Evolutionary conservation across 1,140 invertebrate species (phyloP).

Genomic region (Macrotrachela quadricornifera): DNA sequence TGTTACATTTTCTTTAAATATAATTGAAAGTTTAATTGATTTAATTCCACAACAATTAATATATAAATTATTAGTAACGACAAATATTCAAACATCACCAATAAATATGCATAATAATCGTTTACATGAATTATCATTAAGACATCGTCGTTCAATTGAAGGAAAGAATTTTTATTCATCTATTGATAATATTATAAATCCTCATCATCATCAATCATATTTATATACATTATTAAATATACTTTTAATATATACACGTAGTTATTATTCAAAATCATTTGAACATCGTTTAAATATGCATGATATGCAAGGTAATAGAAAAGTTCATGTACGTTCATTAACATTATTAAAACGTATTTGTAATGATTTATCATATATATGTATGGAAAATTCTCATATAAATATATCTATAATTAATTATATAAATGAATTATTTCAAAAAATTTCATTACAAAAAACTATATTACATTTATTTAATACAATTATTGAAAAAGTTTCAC

Average conservation of each 20-base stretch:
- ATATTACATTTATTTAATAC: constrained; percentile 2
- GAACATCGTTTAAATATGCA: not conserved
- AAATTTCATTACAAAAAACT: constrained; percentile 3
- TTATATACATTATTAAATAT: not conserved
- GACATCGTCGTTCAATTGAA: not conserved
- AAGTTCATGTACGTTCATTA: constrained; percentile 3
- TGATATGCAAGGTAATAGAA: not conserved
- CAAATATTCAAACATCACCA: too few relatives aligned
- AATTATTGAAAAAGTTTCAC: not conserved
- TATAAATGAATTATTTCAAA: not conserved
- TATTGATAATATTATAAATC: not conserved
- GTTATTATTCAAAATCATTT: not conserved
- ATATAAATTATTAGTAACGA: too few relatives aligned
- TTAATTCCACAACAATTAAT: too few relatives aligned
- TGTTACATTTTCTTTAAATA: too few relatives aligned
- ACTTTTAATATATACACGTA: not conserved
- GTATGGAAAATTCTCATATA: too few relatives aligned
- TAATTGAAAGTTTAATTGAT: too few relatives aligned
- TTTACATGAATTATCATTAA: not conserved
- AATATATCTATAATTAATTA: too few relatives aligned
- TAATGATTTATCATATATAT: not conserved
- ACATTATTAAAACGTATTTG: not conserved
- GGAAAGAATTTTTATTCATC: constrained; percentile 4
- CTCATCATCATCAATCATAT: not conserved
- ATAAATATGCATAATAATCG: not conserved